Conservation (phyloP, 2,888 invertebrate genomes). For the Plagodis pulveraria region DNA sequence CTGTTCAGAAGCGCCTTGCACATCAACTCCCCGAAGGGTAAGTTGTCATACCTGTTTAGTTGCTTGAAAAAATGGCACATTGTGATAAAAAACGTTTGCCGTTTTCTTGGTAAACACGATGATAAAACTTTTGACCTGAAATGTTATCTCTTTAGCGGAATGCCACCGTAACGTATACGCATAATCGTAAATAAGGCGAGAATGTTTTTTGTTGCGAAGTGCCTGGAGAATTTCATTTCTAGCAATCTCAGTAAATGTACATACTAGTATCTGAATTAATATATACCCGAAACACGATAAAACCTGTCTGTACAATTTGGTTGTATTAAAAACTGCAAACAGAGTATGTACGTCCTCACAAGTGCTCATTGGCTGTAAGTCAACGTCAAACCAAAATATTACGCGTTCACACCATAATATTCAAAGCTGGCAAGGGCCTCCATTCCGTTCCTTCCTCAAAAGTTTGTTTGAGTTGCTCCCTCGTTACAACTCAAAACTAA, state of each 20-base stretch:
- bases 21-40: conserved; percentile 99
- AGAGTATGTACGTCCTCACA: not conserved
- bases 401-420: conserved; percentile 60
- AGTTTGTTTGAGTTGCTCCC: conserved; percentile 72
- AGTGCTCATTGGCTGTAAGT: conserved; percentile 22
- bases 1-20: conserved; percentile 95
- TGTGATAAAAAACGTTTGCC: not conserved
- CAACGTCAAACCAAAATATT: conserved; percentile 55
- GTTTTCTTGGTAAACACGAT: conserved; percentile 1
- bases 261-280: too few species aligned
- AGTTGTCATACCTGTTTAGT: conserved; percentile 35
- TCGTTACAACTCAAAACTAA: conserved; percentile 75
- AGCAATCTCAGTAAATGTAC: too few species aligned
- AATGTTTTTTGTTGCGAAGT: conserved; percentile 2
- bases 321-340: too few species aligned
- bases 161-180: conserved; percentile 1
- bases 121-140: conserved; percentile 5
- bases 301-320: too few species aligned
- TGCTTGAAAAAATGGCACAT: not conserved
- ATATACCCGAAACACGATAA: too few species aligned
- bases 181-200: conserved; percentile 1
- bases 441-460: conserved; percentile 67
- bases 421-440: conserved; percentile 49
- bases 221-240: not conserved
- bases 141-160: conserved; percentile 7